Percentiles rank a stretch among this genome's conserved stretches.
These are phyloP conservation scores for Patagioenas fasciata DNA, from an alignment of 2,113 vertebrate species.

Conservation along the genomic window DNA sequence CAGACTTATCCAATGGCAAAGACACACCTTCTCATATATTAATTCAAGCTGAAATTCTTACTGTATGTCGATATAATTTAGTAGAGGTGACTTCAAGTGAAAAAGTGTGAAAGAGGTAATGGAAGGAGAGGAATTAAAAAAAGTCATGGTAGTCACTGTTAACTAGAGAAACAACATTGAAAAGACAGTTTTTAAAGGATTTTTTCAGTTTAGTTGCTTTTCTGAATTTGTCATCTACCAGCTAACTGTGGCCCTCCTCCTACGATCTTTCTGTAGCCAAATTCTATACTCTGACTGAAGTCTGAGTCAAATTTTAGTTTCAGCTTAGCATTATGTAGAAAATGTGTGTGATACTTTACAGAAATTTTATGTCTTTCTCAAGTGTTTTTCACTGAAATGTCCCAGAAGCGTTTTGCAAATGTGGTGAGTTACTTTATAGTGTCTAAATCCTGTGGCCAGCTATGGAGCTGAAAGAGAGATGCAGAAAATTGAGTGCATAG, in stretches of 20 bases:
- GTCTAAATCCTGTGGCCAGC: neutral
- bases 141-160: neutral
- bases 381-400: neutral
- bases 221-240: neutral
- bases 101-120: neutral
- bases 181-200: neutral
- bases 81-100: neutral
- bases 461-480: neutral
- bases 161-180: neutral
- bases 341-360: neutral
- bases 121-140: neutral
- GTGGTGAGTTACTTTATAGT: neutral
- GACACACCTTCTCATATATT: rapidly evolving
- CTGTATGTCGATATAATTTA: neutral
- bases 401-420: neutral
- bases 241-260: neutral
- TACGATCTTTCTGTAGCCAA: neutral
- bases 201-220: neutral
- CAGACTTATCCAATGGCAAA: neutral
- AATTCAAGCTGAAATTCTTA: neutral
- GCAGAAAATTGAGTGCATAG: neutral
- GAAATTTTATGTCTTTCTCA: neutral
- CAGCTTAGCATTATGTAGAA: neutral
- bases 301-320: neutral
- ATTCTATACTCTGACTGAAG: neutral